A percentile compares a stretch with the other conserved stretches of the same genome.
These are phyloP conservation scores for Ciona savignyi DNA, from an alignment of 23 tunicate species.

Conservation along the genomic window DNA sequence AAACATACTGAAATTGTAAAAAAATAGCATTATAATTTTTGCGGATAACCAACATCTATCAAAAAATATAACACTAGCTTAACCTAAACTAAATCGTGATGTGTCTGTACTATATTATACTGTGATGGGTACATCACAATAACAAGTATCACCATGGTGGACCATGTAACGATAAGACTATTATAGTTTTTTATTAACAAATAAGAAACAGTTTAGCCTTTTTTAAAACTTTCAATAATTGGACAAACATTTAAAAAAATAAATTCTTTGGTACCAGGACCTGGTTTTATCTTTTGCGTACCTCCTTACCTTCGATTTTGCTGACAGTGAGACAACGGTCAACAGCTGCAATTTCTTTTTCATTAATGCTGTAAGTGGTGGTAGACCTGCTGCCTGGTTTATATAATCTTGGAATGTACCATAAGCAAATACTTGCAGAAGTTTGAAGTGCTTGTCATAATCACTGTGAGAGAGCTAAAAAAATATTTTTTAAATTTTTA, in stretches of 20 bases:
- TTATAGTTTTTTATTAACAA: neutral
- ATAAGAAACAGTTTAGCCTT: too few relatives aligned
- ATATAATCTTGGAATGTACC: constrained; percentile 71
- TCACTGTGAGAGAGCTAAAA: constrained; percentile 30
- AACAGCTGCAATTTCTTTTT: constrained; percentile 57
- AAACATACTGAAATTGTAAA: constrained; percentile 57
- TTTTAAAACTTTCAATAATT: too few relatives aligned
- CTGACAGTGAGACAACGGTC: constrained; percentile 58
- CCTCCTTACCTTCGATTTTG: constrained; percentile 45
- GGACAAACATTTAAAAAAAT: neutral
- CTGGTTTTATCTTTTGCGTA: neutral
- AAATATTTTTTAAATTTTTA: neutral
- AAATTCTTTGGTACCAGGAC: neutral
- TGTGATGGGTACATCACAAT: too few relatives aligned
- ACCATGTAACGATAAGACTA: too few relatives aligned
- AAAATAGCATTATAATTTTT: too few relatives aligned
- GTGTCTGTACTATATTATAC: too few relatives aligned
- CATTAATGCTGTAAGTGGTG: constrained; percentile 37
- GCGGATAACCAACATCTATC: too few relatives aligned
- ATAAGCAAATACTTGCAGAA: constrained; percentile 69
- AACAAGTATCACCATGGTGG: too few relatives aligned
- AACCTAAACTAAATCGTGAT: too few relatives aligned
- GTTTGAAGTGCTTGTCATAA: constrained; percentile 18
- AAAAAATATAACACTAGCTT: too few relatives aligned
- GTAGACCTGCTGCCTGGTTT: constrained; percentile 23